Percentiles rank a stretch among this genome's conserved stretches.
phyloP scores from a whole-genome alignment of 1,140 invertebrate genomes.

The Ostrea edulis region DNA sequence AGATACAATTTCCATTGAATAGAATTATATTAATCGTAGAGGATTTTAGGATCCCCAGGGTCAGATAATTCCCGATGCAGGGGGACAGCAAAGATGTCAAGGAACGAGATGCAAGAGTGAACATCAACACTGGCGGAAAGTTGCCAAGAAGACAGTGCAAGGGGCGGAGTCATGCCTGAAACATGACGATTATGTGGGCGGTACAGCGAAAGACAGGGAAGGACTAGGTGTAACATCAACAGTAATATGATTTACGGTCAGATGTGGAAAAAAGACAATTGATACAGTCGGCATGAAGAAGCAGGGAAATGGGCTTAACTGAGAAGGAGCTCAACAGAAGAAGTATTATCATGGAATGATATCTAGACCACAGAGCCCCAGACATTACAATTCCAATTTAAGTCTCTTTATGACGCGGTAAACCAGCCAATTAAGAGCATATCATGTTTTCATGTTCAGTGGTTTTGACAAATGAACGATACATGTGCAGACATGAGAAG shows the following conservation, averaged over 20 bases:
- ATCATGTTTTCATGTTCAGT: slow-evolving; percentile 40
- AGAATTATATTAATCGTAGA: slow-evolving; percentile 43
- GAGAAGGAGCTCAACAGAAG: slow-evolving; percentile 26
- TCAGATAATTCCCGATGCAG: slow-evolving; percentile 28
- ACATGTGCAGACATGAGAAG: slow-evolving; percentile 19
- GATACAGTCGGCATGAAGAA: slow-evolving; percentile 21
- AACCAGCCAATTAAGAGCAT: slow-evolving; percentile 39
- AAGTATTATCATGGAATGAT: slow-evolving; percentile 33
- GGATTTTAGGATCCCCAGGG: slow-evolving; percentile 50
- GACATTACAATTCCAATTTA: not conserved
- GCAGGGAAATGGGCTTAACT: slow-evolving; percentile 34
- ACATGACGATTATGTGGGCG: too few relatives aligned
- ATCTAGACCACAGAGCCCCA: slow-evolving; percentile 27
- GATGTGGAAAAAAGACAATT: not conserved
- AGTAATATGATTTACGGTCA: slow-evolving; percentile 21
- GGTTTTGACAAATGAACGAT: slow-evolving; percentile 31
- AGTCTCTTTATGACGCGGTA: slow-evolving; percentile 39
- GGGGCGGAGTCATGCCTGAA: too few relatives aligned
- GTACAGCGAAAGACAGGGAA: not conserved
- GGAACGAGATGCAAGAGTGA: slow-evolving; percentile 35
- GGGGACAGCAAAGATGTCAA: slow-evolving; percentile 46
- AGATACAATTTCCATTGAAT: not conserved
- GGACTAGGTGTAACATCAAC: too few relatives aligned
- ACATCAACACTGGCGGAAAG: slow-evolving; percentile 29
- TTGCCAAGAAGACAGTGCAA: slow-evolving; percentile 33